These are phyloP conservation scores for Austrolebias charrua DNA, from an alignment of 2,797 vertebrate genomes.

Conservation along the genomic window DNA sequence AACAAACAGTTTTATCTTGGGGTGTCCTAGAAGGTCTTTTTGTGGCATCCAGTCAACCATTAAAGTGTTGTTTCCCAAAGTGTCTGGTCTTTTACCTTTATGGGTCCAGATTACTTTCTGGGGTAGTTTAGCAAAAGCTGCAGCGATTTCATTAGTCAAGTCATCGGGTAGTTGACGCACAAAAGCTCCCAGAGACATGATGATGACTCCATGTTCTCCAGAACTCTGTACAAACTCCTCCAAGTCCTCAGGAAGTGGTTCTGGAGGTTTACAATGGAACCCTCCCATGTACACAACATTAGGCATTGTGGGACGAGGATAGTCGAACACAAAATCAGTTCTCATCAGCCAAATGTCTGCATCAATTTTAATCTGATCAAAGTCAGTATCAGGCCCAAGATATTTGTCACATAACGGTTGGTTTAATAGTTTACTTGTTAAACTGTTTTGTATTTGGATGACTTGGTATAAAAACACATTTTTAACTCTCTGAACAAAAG, in stretches of 20 bases:
- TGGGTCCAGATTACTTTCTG: slow-evolving; percentile 77
- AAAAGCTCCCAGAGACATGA: slow-evolving; percentile 78
- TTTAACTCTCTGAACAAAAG: slow-evolving; percentile 53
- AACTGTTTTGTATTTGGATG: not conserved
- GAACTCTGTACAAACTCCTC: slow-evolving; percentile 75
- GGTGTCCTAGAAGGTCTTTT: slow-evolving; percentile 77
- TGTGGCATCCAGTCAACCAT: slow-evolving; percentile 76
- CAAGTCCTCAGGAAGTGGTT: slow-evolving; percentile 69
- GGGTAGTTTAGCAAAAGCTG: slow-evolving; percentile 68
- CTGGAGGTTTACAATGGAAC: slow-evolving; percentile 74
- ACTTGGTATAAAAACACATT: slow-evolving; percentile 9
- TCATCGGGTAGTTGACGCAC: slow-evolving; percentile 24
- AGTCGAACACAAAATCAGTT: slow-evolving; percentile 77
- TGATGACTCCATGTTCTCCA: slow-evolving; percentile 73
- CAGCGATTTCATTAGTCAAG: slow-evolving; percentile 48
- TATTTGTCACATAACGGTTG: slow-evolving; percentile 52
- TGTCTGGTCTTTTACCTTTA: slow-evolving; percentile 57
- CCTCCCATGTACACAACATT: slow-evolving; percentile 78
- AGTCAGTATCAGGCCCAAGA: slow-evolving; percentile 56
- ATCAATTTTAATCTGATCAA: slow-evolving; percentile 26
- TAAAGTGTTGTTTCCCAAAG: slow-evolving; percentile 74
- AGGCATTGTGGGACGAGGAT: slow-evolving; percentile 74
- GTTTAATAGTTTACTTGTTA: slow-evolving; percentile 12
- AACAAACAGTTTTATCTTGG: slow-evolving; percentile 68
- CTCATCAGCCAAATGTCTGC: slow-evolving; percentile 66